These are phyloP conservation scores for Gallinago media DNA, from an alignment of 2,113 vertebrate species.

Conservation along the genomic window DNA sequence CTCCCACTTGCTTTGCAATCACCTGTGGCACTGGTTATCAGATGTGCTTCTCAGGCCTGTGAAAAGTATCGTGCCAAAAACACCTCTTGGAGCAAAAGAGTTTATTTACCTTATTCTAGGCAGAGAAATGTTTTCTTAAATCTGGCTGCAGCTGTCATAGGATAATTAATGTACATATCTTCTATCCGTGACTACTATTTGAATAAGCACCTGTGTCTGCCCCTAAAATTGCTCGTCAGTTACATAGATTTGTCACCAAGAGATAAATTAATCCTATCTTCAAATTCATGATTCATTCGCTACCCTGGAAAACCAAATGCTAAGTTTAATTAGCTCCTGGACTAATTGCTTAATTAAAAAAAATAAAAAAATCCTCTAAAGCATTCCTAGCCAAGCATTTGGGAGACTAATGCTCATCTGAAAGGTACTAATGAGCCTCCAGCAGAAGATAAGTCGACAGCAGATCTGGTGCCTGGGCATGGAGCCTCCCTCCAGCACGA, in stretches of 20 bases:
- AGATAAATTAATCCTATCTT: not conserved
- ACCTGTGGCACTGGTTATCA: not conserved
- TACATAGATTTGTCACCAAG: not conserved
- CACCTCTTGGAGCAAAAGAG: not conserved
- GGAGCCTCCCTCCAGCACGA: not conserved
- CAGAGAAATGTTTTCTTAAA: slow-evolving; percentile 11
- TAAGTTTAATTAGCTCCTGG: not conserved
- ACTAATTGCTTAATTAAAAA: not conserved
- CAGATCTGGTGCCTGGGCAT: not conserved
- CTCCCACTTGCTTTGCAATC: not conserved
- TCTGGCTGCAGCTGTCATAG: not conserved
- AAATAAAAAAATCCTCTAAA: not conserved
- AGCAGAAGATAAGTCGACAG: not conserved
- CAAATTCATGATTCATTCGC: not conserved
- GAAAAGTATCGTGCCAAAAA: not conserved
- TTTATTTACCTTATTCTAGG: not conserved
- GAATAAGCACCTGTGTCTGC: not conserved
- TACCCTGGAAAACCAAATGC: not conserved
- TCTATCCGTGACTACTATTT: not conserved
- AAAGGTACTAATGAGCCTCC: not conserved
- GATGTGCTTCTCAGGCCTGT: not conserved
- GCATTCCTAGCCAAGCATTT: not conserved
- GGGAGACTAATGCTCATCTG: not conserved
- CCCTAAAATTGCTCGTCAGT: not conserved
- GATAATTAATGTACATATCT: not conserved